Percentiles rank a stretch among this genome's conserved stretches.
phyloP scores from a whole-genome alignment of 2,113 vertebrate species.

The Pedetes capensis region DNA sequence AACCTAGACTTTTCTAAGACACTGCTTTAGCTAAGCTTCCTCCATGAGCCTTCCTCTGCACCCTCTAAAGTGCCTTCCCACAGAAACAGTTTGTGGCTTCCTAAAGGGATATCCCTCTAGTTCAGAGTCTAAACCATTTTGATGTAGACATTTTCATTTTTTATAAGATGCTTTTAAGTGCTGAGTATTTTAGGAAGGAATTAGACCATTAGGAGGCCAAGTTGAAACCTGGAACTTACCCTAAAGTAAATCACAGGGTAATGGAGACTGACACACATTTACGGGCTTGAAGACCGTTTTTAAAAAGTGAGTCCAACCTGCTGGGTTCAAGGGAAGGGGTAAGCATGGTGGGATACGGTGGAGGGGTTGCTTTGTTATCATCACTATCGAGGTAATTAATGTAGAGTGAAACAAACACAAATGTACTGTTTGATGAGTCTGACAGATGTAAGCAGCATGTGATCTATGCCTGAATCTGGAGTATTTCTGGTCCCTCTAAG shows the following conservation, averaged over 20 bases:
- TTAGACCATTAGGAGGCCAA: neutral
- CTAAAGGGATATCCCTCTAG: neutral
- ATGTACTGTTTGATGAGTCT: neutral
- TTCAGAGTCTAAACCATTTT: neutral
- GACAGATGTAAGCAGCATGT: neutral
- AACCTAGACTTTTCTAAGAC: rapidly evolving
- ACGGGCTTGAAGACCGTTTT: neutral
- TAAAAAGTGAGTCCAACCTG: neutral
- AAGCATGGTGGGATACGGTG: neutral
- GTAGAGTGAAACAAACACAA: neutral
- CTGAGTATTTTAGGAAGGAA: neutral
- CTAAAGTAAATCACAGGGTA: neutral
- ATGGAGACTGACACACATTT: neutral
- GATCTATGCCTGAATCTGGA: neutral
- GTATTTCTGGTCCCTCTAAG: neutral
- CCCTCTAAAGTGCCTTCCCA: neutral
- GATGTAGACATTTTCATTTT: neutral
- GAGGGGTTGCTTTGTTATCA: neutral
- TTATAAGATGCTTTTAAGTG: neutral
- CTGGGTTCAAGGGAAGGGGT: neutral
- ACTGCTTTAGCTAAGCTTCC: neutral
- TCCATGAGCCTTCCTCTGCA: neutral
- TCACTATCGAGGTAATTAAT: neutral
- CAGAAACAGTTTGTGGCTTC: rapidly evolving
- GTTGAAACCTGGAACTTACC: neutral